Percentiles rank a stretch among this genome's conserved stretches.
phyloP scores from a whole-genome alignment of 1,140 invertebrate species.

The Nilaparvata lugens region DNA sequence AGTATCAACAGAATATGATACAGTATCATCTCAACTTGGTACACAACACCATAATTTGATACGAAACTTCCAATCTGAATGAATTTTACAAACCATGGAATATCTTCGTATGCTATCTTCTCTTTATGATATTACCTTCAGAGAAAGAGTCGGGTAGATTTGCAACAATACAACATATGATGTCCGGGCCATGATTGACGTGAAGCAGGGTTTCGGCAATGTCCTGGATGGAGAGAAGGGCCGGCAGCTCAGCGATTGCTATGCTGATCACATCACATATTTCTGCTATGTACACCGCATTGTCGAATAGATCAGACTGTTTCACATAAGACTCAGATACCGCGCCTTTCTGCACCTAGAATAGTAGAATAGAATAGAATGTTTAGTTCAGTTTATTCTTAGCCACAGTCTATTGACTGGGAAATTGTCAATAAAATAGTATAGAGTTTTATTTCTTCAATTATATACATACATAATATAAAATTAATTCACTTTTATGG shows the following conservation, averaged over 20 bases:
- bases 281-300: slow-evolving; percentile 89
- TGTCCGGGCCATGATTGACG: slow-evolving; percentile 79
- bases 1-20: too few relatives aligned
- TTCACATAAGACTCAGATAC: slow-evolving; percentile 62
- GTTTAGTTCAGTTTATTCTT: too few relatives aligned
- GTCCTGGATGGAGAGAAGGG: slow-evolving; percentile 73
- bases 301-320: slow-evolving; percentile 88
- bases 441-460: not conserved
- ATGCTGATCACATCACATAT: slow-evolving; percentile 93
- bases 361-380: too few relatives aligned
- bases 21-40: too few relatives aligned
- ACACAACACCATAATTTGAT: too few relatives aligned
- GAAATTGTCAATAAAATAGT: not conserved
- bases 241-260: slow-evolving; percentile 82
- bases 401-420: too few relatives aligned
- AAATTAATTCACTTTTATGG: too few relatives aligned
- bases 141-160: slow-evolving; percentile 91
- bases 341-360: slow-evolving; percentile 31
- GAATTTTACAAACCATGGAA: too few relatives aligned
- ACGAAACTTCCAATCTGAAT: too few relatives aligned
- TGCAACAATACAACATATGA: slow-evolving; percentile 80
- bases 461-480: not conserved
- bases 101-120: too few relatives aligned
- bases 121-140: slow-evolving; percentile 67
- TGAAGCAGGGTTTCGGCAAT: slow-evolving; percentile 79